Evolutionary conservation across 2,888 invertebrate genomes (phyloP).

Genomic region (Anoplius nigerrimus): DNA sequence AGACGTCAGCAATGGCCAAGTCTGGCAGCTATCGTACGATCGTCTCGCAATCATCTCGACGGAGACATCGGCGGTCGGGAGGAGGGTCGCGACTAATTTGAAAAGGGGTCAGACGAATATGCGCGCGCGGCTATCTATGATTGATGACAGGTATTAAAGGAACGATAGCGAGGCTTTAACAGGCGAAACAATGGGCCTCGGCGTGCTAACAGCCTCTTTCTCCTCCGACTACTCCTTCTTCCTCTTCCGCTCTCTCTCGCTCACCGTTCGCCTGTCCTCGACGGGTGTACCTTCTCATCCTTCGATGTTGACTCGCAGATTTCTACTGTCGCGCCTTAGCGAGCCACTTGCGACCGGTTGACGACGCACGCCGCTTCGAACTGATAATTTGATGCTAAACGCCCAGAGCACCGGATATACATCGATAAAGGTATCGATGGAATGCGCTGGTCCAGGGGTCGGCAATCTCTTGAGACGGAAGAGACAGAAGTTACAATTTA

Average conservation of each 20-base stretch:
- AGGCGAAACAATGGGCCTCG: conserved; percentile 51
- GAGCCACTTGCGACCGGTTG: too few species aligned
- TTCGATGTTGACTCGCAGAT: conserved; percentile 43
- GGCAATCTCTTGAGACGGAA: too few species aligned
- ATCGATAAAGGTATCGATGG: too few species aligned
- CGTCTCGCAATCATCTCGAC: conserved; percentile 23
- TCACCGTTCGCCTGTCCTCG: conserved; percentile 18
- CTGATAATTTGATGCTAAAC: too few species aligned
- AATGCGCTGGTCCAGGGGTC: too few species aligned
- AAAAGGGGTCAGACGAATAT: conserved; percentile 27
- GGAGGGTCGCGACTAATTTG: conserved; percentile 27
- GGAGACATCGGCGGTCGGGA: conserved; percentile 9
- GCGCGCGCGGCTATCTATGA: conserved; percentile 27
- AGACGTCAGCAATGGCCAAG: background rate
- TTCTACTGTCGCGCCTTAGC: conserved; percentile 46
- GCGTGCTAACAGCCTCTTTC: background rate
- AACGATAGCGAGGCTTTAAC: conserved; percentile 44
- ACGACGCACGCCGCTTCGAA: too few species aligned
- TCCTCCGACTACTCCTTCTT: too few species aligned
- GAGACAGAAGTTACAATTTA: too few species aligned
- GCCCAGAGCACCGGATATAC: too few species aligned
- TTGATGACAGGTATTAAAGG: conserved; percentile 38
- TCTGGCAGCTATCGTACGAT: conserved; percentile 12
- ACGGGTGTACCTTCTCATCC: conserved; percentile 23
- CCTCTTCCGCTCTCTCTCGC: too few species aligned